Percentiles rank a stretch among this genome's conserved stretches.
Evolutionary conservation across 1,140 invertebrate species (phyloP).

Genomic region (Metaphire vulgaris): DNA sequence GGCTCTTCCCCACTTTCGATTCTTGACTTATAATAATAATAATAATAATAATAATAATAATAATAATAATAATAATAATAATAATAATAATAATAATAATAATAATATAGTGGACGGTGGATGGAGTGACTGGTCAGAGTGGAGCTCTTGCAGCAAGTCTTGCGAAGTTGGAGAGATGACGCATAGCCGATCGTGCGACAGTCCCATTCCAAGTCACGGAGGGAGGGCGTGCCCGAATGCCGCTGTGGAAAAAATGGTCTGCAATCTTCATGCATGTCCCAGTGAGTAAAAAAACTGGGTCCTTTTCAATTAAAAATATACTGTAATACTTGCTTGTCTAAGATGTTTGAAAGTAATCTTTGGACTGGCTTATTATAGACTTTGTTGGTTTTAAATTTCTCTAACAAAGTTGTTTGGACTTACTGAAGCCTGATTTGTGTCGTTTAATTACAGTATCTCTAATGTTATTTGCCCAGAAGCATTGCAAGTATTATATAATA

Average conservation of each 20-base stretch:
- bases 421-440: no score
- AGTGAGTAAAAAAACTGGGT: no score
- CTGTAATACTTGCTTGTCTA: no score
- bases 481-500: no score
- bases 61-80: neutral
- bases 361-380: no score
- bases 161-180: slow-evolving; percentile 79
- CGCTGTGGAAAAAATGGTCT: slow-evolving; percentile 8
- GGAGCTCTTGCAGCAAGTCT: slow-evolving; percentile 44
- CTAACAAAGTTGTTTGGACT: no score
- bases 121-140: slow-evolving; percentile 3
- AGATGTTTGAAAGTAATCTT: no score
- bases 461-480: no score
- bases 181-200: slow-evolving; percentile 52
- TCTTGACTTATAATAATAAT: neutral
- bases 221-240: slow-evolving; percentile 36
- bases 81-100: neutral
- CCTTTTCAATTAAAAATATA: no score
- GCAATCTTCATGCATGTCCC: slow-evolving; percentile 14
- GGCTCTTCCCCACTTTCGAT: no score
- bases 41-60: neutral
- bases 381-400: no score
- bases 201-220: slow-evolving; percentile 38
- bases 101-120: neutral
- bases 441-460: no score